phyloP scores from a whole-genome alignment of 2,888 invertebrate genomes.

The Alloplasta piceator region DNA sequence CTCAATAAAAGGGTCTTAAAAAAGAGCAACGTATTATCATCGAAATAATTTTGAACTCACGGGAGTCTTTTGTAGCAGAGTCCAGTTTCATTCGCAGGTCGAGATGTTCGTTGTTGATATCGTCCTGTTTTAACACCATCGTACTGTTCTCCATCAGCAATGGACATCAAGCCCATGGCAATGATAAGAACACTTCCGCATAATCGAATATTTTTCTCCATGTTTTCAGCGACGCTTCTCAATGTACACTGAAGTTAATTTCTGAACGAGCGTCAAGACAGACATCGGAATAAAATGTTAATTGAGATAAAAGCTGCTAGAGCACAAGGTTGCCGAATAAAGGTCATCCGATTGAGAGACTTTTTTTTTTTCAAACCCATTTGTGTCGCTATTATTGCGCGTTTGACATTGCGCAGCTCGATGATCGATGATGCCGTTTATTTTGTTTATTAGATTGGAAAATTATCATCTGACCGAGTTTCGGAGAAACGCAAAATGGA shows the following conservation, averaged over 20 bases:
- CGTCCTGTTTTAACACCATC: conserved; percentile 75
- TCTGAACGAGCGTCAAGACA: conserved; percentile 8
- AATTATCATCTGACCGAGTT: conserved; percentile 73
- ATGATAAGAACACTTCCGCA: conserved; percentile 63
- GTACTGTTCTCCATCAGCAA: conserved; percentile 60
- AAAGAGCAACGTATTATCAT: background rate
- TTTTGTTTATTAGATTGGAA: conserved; percentile 74
- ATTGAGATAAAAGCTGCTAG: conserved; percentile 44
- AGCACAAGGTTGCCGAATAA: conserved; percentile 30
- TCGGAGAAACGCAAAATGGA: too few relatives aligned
- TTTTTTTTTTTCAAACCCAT: conserved; percentile 33
- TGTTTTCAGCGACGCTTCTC: conserved; percentile 72
- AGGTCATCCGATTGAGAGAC: conserved; percentile 62
- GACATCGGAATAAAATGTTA: background rate
- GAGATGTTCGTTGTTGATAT: conserved; percentile 62
- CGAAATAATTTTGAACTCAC: conserved; percentile 84
- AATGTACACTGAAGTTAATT: conserved; percentile 70
- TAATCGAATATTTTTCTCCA: conserved; percentile 68
- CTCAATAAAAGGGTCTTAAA: too few relatives aligned
- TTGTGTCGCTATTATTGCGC: conserved; percentile 31
- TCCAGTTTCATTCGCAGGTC: conserved; percentile 81
- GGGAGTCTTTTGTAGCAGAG: conserved; percentile 87
- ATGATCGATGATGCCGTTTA: conserved; percentile 23
- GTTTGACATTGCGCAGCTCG: background rate
- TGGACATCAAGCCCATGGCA: conserved; percentile 60